These are phyloP conservation scores for Coturnix japonica DNA, from an alignment of 2,113 vertebrate species.

Conservation along the genomic window DNA sequence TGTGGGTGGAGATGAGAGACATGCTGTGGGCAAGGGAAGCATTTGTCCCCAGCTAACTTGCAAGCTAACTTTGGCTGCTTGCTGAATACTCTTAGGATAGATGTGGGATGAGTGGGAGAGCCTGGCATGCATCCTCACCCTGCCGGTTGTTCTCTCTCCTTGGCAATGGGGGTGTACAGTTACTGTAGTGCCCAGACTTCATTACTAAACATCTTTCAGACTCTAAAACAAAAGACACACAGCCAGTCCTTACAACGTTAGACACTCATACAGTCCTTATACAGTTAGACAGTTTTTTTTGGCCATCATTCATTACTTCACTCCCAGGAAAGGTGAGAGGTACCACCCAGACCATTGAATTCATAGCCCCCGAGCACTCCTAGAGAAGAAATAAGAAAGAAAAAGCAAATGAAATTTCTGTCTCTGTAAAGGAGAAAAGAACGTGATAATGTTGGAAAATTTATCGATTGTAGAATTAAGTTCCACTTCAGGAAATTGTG, in stretches of 20 bases:
- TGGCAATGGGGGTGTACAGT: accelerated
- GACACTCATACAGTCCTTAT: not conserved
- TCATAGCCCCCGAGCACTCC: not conserved
- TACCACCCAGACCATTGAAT: not conserved
- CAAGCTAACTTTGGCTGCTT: constrained; percentile 20
- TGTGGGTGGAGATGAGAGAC: not conserved
- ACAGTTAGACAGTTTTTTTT: not conserved
- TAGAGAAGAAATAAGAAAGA: not conserved
- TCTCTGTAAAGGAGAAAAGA: not conserved
- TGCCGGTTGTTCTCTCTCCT: not conserved
- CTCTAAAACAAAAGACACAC: not conserved
- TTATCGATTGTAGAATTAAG: not conserved
- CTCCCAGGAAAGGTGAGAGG: accelerated
- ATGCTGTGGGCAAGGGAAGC: not conserved
- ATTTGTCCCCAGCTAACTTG: constrained; percentile 33
- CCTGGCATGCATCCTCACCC: not conserved
- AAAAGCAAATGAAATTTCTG: not conserved
- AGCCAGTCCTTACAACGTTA: not conserved
- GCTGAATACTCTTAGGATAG: not conserved
- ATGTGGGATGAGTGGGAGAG: not conserved
- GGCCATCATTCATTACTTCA: not conserved
- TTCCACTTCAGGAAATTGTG: not conserved
- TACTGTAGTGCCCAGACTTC: not conserved
- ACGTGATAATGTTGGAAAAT: not conserved
- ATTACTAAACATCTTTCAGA: not conserved